Evolutionary conservation across 1,140 invertebrate genomes (phyloP), one percentile per base, ranked within the genome.

Genomic region (Drosophila nasuta): DNA sequence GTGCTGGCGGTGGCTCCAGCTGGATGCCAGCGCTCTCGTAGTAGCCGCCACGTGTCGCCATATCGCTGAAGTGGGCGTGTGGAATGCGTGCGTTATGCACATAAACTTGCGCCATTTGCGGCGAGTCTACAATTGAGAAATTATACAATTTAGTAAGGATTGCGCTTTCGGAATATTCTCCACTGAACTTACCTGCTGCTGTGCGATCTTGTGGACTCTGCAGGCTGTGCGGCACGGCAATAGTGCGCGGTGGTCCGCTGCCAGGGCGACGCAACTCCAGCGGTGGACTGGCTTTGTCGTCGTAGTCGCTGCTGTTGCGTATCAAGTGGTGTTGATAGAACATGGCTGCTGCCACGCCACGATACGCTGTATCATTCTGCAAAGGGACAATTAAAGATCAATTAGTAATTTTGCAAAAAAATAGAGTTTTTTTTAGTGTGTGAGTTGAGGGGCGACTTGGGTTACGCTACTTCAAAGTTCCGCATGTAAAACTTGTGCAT

Each of bases 181-280:
- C 1, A 2, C 1, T 11, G 20, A n/a, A 92, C 91, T 93, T 92
- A 95, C 94, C 96, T 49, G 96, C 96, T 68, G 96, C 96, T 17
- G 95, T 94, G 62, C 96, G 93, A 91, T 97, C 96, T 75, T 96
- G 96, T 4, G 96, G 95, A 30, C 95, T 95, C 82, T 95, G 95
- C 75, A 94, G 93, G 75, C 94, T 93, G 62, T 94, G 94, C n/a
- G 94, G 93, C 38, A 94, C 93, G 20, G 93, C 83, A 33, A 93
- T 91, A 10, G 80, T 82, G 49, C 90, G 81, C 41, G 91, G 81
- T 45, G 82, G 88, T 1, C 85, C 85, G 56, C 83, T 91, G 20
- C 93, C 94, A 82, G 94, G 93, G 10, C 96, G 93, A 45, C 96
- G 93, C 74, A 96, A 92, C 92, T 97, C 96, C 73, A 96, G 91